Conservation (phyloP, 2,113 vertebrate species). For the Callospermophilus lateralis region DNA sequence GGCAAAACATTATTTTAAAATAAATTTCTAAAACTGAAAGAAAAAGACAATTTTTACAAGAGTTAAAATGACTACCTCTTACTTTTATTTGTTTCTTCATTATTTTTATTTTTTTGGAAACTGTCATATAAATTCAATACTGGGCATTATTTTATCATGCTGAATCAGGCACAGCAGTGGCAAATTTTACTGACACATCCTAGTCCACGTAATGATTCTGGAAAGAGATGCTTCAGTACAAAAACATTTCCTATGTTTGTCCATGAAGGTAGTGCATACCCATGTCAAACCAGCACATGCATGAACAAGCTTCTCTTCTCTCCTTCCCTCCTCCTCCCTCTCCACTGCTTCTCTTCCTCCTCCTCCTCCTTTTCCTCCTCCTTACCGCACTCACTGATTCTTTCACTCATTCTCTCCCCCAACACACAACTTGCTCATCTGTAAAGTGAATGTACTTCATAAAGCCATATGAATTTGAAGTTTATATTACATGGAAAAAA, state of each 20-base stretch:
- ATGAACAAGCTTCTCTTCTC: no score
- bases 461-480: no score
- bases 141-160: neutral
- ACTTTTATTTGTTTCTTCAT: neutral
- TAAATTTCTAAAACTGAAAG: constrained; percentile 49
- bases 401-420: no score
- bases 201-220: neutral
- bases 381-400: no score
- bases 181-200: no score
- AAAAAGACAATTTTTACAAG: constrained; percentile 56
- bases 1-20: constrained; percentile 55
- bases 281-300: no score
- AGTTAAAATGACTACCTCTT: neutral
- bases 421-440: no score
- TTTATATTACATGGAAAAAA: no score
- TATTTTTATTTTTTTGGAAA: constrained; percentile 35
- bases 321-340: no score
- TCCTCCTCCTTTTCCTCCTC: no score
- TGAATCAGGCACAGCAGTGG: constrained; percentile 62
- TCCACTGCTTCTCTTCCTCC: no score
- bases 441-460: no score
- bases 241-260: neutral
- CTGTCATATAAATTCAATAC: constrained; percentile 37
- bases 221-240: neutral
- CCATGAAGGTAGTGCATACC: neutral